Evolutionary conservation across 2,797 vertebrate species (phyloP).

Genomic region (Eulemur rubriventer): DNA sequence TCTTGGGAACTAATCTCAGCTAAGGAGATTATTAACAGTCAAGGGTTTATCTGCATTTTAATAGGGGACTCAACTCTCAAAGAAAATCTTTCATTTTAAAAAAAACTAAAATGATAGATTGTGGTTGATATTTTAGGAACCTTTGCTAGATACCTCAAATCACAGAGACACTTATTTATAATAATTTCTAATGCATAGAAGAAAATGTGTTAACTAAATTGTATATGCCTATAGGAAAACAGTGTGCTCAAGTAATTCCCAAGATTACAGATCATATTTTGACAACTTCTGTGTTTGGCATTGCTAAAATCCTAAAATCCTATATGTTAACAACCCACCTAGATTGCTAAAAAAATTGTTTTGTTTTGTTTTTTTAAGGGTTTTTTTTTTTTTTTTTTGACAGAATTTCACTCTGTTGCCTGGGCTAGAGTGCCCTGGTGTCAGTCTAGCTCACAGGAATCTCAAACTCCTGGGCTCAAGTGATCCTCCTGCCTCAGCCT

Average conservation of each 20-base stretch:
- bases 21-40: neutral
- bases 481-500: too few species aligned
- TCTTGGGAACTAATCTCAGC: neutral
- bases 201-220: constrained; percentile 9
- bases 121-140: neutral
- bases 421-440: too few species aligned
- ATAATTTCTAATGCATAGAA: neutral
- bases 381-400: too few species aligned
- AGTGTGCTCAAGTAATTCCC: neutral
- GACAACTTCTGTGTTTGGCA: neutral
- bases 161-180: neutral
- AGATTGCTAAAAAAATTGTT: neutral
- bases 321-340: neutral
- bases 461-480: too few species aligned
- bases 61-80: neutral
- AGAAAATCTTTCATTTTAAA: neutral
- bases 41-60: constrained; percentile 16
- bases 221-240: neutral
- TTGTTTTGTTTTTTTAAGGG: too few species aligned
- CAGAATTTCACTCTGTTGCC: too few species aligned
- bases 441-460: too few species aligned
- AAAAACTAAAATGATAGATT: neutral
- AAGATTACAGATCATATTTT: neutral
- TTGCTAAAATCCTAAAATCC: neutral
- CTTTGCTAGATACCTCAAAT: neutral